These are phyloP conservation scores for Poeciliopsis infans DNA, from an alignment of 2,797 vertebrate species.

Conservation along the genomic window DNA sequence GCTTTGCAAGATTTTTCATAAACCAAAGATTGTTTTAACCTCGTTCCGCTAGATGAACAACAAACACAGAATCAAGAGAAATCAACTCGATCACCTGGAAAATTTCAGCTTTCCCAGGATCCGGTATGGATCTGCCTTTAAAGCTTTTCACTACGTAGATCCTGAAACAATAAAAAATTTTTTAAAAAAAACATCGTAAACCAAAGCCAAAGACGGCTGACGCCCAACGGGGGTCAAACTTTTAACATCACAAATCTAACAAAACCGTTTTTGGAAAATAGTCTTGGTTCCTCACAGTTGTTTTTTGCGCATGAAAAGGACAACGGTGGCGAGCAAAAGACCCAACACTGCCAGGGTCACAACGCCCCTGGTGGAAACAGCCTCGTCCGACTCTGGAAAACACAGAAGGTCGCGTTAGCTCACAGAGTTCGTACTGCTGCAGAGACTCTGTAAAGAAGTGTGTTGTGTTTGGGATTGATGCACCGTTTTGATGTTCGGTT, in stretches of 20 bases:
- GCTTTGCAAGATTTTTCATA: neutral
- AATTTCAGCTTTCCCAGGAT: slow-evolving; percentile 1
- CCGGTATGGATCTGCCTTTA: neutral
- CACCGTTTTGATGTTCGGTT: neutral
- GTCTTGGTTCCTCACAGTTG: slow-evolving; percentile 1
- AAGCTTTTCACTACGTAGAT: slow-evolving; percentile 2
- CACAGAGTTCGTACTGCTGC: neutral
- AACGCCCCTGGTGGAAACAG: neutral
- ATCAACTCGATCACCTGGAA: neutral
- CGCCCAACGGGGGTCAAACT: neutral
- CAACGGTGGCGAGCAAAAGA: neutral
- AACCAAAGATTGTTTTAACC: neutral
- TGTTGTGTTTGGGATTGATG: too few relatives aligned
- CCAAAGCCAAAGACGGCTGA: neutral
- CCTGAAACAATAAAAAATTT: slow-evolving; percentile 5
- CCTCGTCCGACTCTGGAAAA: neutral
- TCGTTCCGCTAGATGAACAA: neutral
- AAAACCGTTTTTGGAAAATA: neutral
- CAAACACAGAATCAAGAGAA: neutral
- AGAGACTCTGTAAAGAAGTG: neutral
- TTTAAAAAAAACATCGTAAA: neutral
- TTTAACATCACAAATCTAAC: neutral
- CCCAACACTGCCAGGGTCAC: neutral
- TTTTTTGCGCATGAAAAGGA: neutral
- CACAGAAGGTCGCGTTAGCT: neutral